These are phyloP conservation scores for Polydrusus cervinus DNA, from an alignment of 2,888 invertebrate genomes.

Conservation along the genomic window DNA sequence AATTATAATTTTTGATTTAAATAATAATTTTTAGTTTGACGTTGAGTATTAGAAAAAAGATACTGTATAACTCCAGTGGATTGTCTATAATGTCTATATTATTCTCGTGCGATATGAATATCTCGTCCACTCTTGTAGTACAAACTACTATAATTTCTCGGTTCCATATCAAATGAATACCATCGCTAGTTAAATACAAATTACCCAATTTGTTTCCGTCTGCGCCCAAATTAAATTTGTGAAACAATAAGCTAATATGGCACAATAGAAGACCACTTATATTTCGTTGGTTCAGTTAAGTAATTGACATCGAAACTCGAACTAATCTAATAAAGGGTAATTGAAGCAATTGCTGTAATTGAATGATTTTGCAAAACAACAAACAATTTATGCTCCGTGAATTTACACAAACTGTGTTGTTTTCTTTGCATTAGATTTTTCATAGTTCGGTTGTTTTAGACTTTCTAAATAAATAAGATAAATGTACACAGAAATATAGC, in stretches of 20 bases:
- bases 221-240: slow-evolving; percentile 5
- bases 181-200: not conserved
- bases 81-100: no score
- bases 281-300: slow-evolving; percentile 19
- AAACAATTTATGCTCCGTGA: not conserved
- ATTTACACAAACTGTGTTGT: not conserved
- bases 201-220: not conserved
- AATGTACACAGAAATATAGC: no score
- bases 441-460: no score
- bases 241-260: slow-evolving; percentile 17
- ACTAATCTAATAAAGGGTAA: not conserved
- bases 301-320: slow-evolving; percentile 15
- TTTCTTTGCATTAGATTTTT: no score
- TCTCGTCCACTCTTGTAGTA: no score
- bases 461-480: no score
- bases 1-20: no score
- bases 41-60: no score
- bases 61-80: no score
- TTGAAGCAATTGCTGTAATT: not conserved
- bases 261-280: slow-evolving; percentile 7
- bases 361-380: not conserved
- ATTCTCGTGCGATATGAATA: no score
- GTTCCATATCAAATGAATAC: not conserved
- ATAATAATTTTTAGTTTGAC: no score
- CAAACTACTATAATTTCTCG: not conserved